These are phyloP conservation scores for Zosterops japonicus DNA, from an alignment of 2,113 vertebrate genomes.

Conservation along the genomic window DNA sequence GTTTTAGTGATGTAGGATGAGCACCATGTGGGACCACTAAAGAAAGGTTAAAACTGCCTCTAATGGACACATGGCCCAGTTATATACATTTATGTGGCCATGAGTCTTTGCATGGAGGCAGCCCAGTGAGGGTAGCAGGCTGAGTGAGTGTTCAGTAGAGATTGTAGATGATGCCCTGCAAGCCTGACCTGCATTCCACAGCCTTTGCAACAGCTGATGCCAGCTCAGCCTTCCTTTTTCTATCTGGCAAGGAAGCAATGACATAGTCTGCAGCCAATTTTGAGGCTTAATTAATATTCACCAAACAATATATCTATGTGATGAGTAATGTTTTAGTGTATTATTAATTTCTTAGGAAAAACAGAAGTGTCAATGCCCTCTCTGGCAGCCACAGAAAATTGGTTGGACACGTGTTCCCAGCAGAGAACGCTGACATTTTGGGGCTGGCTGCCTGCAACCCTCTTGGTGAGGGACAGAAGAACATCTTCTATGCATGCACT, in stretches of 20 bases:
- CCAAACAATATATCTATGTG: neutral
- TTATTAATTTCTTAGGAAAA: neutral
- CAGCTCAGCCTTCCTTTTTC: neutral
- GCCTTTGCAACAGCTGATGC: neutral
- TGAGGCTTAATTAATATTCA: neutral
- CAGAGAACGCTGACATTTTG: neutral
- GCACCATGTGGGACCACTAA: neutral
- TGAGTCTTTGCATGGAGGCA: neutral
- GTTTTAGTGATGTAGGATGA: neutral
- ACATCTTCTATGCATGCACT: neutral
- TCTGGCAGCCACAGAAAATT: neutral
- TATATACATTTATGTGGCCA: neutral
- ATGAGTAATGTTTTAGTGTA: neutral
- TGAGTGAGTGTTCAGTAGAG: accelerated
- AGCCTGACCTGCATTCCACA: accelerated
- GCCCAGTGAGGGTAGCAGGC: neutral
- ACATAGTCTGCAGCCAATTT: neutral
- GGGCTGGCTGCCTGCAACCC: neutral
- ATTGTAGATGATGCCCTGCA: neutral
- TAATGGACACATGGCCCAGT: accelerated
- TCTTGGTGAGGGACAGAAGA: accelerated
- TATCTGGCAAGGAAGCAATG: neutral
- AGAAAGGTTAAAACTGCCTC: neutral
- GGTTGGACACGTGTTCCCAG: accelerated
- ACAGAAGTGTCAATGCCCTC: neutral